phyloP scores from a whole-genome alignment of 30 jellyfish, hydroid and myxozoan species.

The Hydractinia echinata region DNA sequence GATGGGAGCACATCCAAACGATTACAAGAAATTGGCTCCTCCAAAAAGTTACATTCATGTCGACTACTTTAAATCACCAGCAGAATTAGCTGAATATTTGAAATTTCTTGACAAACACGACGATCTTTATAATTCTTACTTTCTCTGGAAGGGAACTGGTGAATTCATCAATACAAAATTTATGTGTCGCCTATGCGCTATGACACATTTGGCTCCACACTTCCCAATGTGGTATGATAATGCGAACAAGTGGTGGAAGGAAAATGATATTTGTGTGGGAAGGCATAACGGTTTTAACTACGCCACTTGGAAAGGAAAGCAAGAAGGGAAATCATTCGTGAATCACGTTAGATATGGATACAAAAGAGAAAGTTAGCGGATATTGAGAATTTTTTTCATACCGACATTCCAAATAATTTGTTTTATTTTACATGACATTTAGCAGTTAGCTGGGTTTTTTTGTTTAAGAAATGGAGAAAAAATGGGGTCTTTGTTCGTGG shows the following conservation, averaged over 20 bases:
- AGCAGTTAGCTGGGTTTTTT: too few species aligned
- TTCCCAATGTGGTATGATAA: conserved; percentile 43
- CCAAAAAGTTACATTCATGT: conserved; percentile 36
- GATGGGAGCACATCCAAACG: conserved; percentile 39
- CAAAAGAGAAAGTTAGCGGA: background rate
- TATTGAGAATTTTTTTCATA: too few species aligned
- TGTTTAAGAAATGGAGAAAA: too few species aligned
- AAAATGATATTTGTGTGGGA: background rate
- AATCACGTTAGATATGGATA: conserved; percentile 6
- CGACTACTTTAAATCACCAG: conserved; percentile 11
- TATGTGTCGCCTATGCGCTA: conserved; percentile 41
- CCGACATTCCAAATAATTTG: too few species aligned
- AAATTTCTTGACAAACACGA: conserved; percentile 22
- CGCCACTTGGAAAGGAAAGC: background rate
- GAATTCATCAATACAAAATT: conserved; percentile 32
- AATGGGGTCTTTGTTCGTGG: too few species aligned
- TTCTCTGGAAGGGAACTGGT: conserved; percentile 41
- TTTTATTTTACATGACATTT: too few species aligned
- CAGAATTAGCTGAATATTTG: conserved; percentile 29
- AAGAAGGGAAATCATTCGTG: background rate
- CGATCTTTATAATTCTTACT: conserved; percentile 20
- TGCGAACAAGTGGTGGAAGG: conserved; percentile 28
- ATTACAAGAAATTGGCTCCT: conserved; percentile 17
- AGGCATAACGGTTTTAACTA: background rate
- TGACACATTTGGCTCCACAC: conserved; percentile 39